Evolutionary conservation across 92 coral and sea anemone species (phyloP), one percentile per base, ranked within the genome.

Genomic region (Umimayanthus kanabou): DNA sequence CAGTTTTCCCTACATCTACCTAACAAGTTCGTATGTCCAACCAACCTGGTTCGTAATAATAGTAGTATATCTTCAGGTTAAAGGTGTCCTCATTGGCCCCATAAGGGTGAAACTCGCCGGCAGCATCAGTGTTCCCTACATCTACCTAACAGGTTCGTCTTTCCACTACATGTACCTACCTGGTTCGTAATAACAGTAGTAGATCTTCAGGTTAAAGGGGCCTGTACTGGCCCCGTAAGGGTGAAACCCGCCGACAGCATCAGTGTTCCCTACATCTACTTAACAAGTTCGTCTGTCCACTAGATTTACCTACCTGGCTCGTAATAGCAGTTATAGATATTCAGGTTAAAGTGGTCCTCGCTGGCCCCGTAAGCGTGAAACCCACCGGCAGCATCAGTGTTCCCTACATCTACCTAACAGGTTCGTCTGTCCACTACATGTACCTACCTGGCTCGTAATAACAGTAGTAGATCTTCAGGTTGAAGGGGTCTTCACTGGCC

Each of bases 211-310:
- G 88, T 97, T 97, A 70, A 97, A 97, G 7, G 99, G 99, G 84
- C 95, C 99, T 87, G 95, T 98, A 49, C 98, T 95, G 58, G 98
- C 98, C 55, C 99, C 99, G 85, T 97, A 97, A 15, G 99, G 99
- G 85, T 95, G 98, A 2, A 94, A 93, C 1, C 99, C 99, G 30
- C 93, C 95, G 0, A 97, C 96, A 14, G 92, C 96, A 71, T 97
- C 99, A 10, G 99, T 97, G 75, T 97, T 97, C 1, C 93, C 99
- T 58, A 43, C 49, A 43, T 43, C 49, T 43, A 43, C 2, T 6
- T 6, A 42, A 42, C 47, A 3, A 6, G 47, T 6, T 42, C 47
- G 4, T 42, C 3, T 42, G 47, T 3, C 47, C 47, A 42, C n/a
- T n/a, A n/a, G n/a, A n/a, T n/a, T n/a, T n/a, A 72, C 39, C 40